Percentiles rank a stretch among this genome's conserved stretches.
phyloP scores from a whole-genome alignment of 1,140 invertebrate species.

The Caenorhabditis remanei region DNA sequence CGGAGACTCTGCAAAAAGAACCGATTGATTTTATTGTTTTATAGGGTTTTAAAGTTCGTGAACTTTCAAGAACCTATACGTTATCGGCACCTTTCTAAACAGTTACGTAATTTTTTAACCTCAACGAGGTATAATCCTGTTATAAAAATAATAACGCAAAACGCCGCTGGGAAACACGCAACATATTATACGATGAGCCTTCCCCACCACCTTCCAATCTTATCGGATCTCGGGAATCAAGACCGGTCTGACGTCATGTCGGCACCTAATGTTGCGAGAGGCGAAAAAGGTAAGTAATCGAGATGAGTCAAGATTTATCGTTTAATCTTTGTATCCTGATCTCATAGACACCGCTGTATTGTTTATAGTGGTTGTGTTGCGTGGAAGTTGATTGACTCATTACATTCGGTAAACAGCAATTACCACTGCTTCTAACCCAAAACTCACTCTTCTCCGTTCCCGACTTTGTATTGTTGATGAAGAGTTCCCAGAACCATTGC shows the following conservation, averaged over 20 bases:
- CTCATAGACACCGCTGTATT: slow-evolving; percentile 6
- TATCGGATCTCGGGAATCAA: slow-evolving; percentile 30
- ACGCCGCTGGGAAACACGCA: slow-evolving; percentile 9
- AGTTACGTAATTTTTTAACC: slow-evolving; percentile 1
- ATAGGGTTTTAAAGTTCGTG: neutral
- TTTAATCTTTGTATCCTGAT: slow-evolving; percentile 28
- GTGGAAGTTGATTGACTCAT: slow-evolving; percentile 20
- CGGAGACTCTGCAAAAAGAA: slow-evolving; percentile 11
- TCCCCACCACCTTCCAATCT: neutral
- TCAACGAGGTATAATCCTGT: slow-evolving; percentile 9
- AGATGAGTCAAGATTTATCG: slow-evolving; percentile 55
- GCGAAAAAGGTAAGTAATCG: slow-evolving; percentile 7
- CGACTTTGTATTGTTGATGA: neutral
- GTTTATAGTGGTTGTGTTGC: slow-evolving; percentile 39
- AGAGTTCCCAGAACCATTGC: slow-evolving; percentile 20
- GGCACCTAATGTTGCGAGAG: slow-evolving; percentile 39
- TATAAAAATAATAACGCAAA: neutral
- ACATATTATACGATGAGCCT: slow-evolving; percentile 35
- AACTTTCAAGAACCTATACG: slow-evolving; percentile 32
- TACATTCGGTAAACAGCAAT: neutral
- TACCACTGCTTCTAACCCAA: neutral
- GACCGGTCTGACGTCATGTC: slow-evolving; percentile 17
- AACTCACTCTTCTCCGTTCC: slow-evolving; percentile 38
- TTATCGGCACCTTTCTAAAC: slow-evolving; percentile 6
- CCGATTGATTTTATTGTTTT: neutral